Percentiles rank a stretch among this genome's conserved stretches.
phyloP scores from a whole-genome alignment of 2,888 invertebrate genomes.

The Athalia cordata region DNA sequence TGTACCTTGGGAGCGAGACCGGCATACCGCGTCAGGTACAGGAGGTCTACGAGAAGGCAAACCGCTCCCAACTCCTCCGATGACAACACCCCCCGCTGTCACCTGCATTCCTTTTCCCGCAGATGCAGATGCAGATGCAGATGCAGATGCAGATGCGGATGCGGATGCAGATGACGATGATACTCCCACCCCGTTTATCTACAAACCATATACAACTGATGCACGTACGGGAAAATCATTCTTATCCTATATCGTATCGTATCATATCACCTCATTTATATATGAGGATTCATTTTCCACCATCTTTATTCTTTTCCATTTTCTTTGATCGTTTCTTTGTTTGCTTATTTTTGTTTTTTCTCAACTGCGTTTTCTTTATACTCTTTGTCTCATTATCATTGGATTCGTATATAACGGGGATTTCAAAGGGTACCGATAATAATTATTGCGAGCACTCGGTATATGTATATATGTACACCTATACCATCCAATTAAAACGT shows the following conservation, averaged over 20 bases:
- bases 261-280: no score
- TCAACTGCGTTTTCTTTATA: neutral
- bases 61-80: slow-evolving; percentile 51
- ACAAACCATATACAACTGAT: slow-evolving; percentile 71
- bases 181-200: slow-evolving; percentile 88
- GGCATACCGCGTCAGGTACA: slow-evolving; percentile 80
- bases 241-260: no score
- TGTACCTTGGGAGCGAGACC: slow-evolving; percentile 96
- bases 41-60: slow-evolving; percentile 63
- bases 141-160: no score
- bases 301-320: neutral
- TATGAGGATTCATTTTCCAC: no score
- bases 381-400: neutral
- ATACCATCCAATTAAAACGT: no score
- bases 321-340: slow-evolving; percentile 7
- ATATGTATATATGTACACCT: no score
- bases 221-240: slow-evolving; percentile 44
- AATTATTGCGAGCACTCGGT: no score
- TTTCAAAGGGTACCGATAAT: slow-evolving; percentile 35
- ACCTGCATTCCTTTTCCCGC: slow-evolving; percentile 46
- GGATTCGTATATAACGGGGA: neutral
- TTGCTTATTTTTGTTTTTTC: slow-evolving; percentile 2
- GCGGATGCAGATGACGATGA: slow-evolving; percentile 71
- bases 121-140: slow-evolving; percentile 27
- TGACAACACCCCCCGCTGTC: slow-evolving; percentile 46